Evolutionary conservation across 1,140 invertebrate genomes (phyloP).

Genomic region (Trypoxylus dichotomus): DNA sequence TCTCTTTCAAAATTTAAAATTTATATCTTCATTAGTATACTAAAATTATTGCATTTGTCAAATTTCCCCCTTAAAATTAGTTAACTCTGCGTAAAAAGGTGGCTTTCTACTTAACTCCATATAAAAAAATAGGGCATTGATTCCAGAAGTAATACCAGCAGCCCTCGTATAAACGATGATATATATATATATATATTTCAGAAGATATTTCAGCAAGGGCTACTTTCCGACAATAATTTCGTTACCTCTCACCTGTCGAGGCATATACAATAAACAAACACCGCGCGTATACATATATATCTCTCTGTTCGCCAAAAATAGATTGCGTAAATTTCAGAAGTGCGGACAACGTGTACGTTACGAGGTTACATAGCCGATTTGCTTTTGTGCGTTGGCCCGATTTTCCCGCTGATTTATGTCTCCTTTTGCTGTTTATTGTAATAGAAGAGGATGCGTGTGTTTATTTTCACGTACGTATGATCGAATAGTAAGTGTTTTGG

Average conservation of each 20-base stretch:
- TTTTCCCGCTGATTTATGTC: constrained; percentile 14
- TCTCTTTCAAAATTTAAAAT: too few species aligned
- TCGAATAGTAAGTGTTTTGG: background rate
- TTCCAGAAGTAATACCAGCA: too few species aligned
- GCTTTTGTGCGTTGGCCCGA: background rate
- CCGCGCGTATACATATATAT: background rate
- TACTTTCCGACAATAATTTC: background rate
- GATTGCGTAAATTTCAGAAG: background rate
- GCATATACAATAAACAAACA: background rate
- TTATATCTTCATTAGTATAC: too few species aligned
- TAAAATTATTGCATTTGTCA: too few species aligned
- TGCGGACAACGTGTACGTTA: background rate
- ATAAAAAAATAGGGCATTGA: too few species aligned
- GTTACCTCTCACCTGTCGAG: background rate
- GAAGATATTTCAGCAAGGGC: background rate
- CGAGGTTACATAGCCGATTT: background rate
- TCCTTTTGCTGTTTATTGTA: constrained; percentile 21
- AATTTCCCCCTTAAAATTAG: too few species aligned
- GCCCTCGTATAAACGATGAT: too few species aligned
- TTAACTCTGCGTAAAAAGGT: too few species aligned
- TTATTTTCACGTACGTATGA: background rate
- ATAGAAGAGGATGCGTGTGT: background rate
- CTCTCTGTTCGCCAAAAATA: background rate
- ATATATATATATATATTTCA: too few species aligned
- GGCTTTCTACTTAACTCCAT: too few species aligned